These are phyloP conservation scores for Amphiprion percula DNA, from an alignment of 2,113 vertebrate genomes.

Conservation along the genomic window DNA sequence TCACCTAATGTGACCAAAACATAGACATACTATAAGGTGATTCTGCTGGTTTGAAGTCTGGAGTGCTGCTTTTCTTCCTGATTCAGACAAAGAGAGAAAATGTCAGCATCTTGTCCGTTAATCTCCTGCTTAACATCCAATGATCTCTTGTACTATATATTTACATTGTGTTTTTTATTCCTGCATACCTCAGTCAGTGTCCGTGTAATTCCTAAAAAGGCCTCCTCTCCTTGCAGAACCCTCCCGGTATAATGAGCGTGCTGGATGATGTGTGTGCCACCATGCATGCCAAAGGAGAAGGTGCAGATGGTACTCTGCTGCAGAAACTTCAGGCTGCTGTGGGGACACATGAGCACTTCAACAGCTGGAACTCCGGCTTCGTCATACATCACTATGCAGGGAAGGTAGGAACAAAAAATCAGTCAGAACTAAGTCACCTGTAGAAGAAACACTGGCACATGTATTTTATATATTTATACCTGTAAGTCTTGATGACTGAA, in stretches of 20 bases:
- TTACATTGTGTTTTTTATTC: too few relatives aligned
- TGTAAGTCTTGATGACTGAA: not conserved
- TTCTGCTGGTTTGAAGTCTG: too few relatives aligned
- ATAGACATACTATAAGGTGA: too few relatives aligned
- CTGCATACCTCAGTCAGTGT: too few relatives aligned
- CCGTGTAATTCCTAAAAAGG: not conserved
- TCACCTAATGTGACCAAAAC: too few relatives aligned
- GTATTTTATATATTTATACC: too few relatives aligned
- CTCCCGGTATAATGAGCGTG: conserved; percentile 96
- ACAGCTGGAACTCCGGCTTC: conserved; percentile 95
- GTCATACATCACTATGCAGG: conserved; percentile 97
- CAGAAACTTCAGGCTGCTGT: conserved; percentile 95
- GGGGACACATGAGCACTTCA: conserved; percentile 96
- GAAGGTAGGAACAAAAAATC: conserved; percentile 84
- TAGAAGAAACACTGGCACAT: not conserved
- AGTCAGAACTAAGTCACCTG: not conserved
- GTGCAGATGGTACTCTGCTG: conserved; percentile 92
- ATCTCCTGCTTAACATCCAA: too few relatives aligned
- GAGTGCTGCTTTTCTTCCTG: too few relatives aligned
- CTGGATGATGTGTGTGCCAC: conserved; percentile 98
- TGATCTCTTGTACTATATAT: too few relatives aligned
- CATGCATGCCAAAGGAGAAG: conserved; percentile 95
- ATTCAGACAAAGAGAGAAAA: too few relatives aligned
- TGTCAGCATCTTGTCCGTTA: too few relatives aligned
- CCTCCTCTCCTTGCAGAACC: conserved; percentile 82